Percentiles rank a stretch among this genome's conserved stretches.
Conservation (phyloP, 2,888 invertebrate species). For the Hydrotaea cyrtoneurina region DNA sequence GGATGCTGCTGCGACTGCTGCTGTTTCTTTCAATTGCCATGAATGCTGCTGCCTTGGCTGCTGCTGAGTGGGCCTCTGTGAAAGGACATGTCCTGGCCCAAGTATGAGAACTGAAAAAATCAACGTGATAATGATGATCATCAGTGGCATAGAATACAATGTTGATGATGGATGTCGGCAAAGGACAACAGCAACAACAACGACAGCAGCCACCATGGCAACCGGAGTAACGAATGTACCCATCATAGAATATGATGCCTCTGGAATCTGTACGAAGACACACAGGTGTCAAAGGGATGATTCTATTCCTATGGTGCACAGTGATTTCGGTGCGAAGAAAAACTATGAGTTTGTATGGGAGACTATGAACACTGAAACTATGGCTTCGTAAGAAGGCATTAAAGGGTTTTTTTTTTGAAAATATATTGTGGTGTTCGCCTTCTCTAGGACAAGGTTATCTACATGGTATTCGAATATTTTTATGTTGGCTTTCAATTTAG, state of each 20-base stretch:
- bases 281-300: slow-evolving; percentile 65
- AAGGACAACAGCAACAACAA: slow-evolving; percentile 19
- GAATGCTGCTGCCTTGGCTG: slow-evolving; percentile 49
- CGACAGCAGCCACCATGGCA: slow-evolving; percentile 25
- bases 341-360: too few relatives aligned
- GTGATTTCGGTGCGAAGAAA: too few relatives aligned
- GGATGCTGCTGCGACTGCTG: neutral
- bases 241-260: slow-evolving; percentile 51
- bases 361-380: too few relatives aligned
- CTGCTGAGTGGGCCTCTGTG: neutral
- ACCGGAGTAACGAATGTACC: slow-evolving; percentile 38
- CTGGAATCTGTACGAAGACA: slow-evolving; percentile 49
- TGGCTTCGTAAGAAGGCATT: too few relatives aligned
- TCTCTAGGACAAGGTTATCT: too few relatives aligned
- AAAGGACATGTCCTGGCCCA: slow-evolving; percentile 13
- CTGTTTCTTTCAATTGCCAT: slow-evolving; percentile 41
- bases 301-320: slow-evolving; percentile 37
- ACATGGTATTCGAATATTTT: too few relatives aligned
- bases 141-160: slow-evolving; percentile 55
- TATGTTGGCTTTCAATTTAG: too few relatives aligned
- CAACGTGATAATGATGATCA: slow-evolving; percentile 58
- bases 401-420: too few relatives aligned
- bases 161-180: slow-evolving; percentile 50
- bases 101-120: slow-evolving; percentile 42
- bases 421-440: too few relatives aligned